Conservation (phyloP, 2,113 vertebrate species). For the Strigops habroptila region DNA sequence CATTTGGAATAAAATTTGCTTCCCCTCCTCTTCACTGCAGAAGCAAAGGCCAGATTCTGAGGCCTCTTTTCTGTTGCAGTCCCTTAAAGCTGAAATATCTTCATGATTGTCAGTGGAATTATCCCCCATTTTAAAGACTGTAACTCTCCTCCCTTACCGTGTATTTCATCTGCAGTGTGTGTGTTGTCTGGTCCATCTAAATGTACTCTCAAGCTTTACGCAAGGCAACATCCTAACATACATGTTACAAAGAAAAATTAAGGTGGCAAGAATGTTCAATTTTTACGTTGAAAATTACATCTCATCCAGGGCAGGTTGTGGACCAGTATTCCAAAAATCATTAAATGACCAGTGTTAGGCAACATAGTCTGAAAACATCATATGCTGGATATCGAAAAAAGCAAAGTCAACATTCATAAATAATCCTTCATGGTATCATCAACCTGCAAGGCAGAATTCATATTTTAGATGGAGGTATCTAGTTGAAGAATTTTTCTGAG, state of each 20-base stretch:
- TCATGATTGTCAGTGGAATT: neutral
- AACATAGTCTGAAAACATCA: neutral
- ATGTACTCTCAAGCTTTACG: neutral
- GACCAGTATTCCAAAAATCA: neutral
- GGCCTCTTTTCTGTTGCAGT: neutral
- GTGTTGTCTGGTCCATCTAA: neutral
- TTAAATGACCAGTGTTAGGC: neutral
- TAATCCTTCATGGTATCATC: neutral
- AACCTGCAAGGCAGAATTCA: neutral
- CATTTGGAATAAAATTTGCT: neutral
- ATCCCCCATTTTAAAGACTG: neutral
- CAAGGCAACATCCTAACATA: neutral
- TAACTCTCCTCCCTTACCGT: neutral
- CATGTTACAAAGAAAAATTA: neutral
- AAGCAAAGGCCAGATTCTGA: neutral
- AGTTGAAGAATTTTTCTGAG: neutral
- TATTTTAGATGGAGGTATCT: neutral
- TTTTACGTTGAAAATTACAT: neutral
- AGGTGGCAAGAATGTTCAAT: neutral
- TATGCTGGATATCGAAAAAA: neutral
- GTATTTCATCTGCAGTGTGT: neutral
- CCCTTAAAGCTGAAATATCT: neutral
- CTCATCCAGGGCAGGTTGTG: neutral
- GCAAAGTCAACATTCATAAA: neutral
- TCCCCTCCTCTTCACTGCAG: neutral